A percentile compares a stretch with the other conserved stretches of the same genome.
phyloP scores from a whole-genome alignment of 1,140 invertebrate species.

The Macrobrachium nipponense region DNA sequence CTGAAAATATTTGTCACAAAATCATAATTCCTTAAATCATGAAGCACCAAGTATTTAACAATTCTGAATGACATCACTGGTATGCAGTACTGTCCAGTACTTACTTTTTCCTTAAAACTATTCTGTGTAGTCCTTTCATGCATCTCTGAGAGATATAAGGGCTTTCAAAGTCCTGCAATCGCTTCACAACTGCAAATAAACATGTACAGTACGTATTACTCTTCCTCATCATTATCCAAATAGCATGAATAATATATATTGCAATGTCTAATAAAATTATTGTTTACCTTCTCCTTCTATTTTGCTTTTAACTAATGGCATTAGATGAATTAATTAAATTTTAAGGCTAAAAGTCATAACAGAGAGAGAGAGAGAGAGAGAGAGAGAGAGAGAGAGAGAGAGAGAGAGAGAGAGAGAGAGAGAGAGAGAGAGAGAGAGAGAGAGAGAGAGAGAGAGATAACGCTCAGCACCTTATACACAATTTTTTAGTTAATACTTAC shows the following conservation, averaged over 20 bases:
- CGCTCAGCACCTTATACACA: constrained; percentile 67
- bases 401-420: too few relatives aligned
- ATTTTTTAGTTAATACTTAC: constrained; percentile 74
- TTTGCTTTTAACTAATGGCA: too few relatives aligned
- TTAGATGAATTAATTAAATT: too few relatives aligned
- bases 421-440: too few relatives aligned
- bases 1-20: too few relatives aligned
- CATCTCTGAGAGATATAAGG: constrained; percentile 89
- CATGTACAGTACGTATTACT: too few relatives aligned
- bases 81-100: neutral
- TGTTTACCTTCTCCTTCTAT: too few relatives aligned
- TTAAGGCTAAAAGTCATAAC: too few relatives aligned
- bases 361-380: constrained; percentile 53
- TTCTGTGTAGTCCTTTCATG: constrained; percentile 74
- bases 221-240: neutral
- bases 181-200: constrained; percentile 78
- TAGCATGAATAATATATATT: neutral
- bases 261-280: neutral
- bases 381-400: constrained; percentile 3
- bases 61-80: constrained; percentile 13
- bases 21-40: too few relatives aligned
- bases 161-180: constrained; percentile 95
- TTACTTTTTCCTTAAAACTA: constrained; percentile 82
- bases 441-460: too few relatives aligned
- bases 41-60: too few relatives aligned